Percentiles rank a stretch among this genome's conserved stretches.
Conservation (phyloP, 2,888 invertebrate species). For the Scelioninae gen. 2 region DNA sequence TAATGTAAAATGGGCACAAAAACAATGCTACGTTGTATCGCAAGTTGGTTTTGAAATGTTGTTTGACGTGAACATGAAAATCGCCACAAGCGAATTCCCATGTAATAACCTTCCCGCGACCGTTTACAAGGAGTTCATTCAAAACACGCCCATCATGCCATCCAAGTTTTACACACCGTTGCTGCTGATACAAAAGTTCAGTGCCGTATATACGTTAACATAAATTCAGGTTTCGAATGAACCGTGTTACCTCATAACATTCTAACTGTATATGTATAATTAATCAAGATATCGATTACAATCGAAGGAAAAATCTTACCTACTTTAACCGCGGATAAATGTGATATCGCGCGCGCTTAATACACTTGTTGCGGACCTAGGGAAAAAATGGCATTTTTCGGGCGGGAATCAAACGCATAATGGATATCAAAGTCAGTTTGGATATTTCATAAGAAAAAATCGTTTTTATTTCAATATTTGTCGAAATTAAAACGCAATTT, state of each 20-base stretch:
- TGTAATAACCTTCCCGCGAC: no score
- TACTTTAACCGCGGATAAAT: slow-evolving; percentile 17
- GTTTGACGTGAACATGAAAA: no score
- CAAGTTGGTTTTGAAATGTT: no score
- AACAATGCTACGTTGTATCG: no score
- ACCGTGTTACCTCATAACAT: slow-evolving; percentile 35
- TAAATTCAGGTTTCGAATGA: slow-evolving; percentile 38
- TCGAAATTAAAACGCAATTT: no score
- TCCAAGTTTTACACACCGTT: slow-evolving; percentile 9
- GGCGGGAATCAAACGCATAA: no score
- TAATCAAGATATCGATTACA: slow-evolving; percentile 20
- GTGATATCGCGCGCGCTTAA: background rate
- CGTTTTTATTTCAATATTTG: no score
- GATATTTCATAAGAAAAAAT: no score
- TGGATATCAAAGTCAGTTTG: no score
- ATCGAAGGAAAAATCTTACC: slow-evolving; percentile 23
- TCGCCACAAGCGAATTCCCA: no score
- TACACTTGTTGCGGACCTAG: background rate
- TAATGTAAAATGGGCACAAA: no score
- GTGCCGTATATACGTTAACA: slow-evolving; percentile 20
- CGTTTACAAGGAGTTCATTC: slow-evolving; percentile 12
- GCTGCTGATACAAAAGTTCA: slow-evolving; percentile 14
- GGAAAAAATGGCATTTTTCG: no score
- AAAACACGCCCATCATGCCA: slow-evolving; percentile 11
- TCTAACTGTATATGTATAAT: slow-evolving; percentile 29